phyloP scores from a whole-genome alignment of 2,797 vertebrate species.

The Notoglanidium macrostoma region DNA sequence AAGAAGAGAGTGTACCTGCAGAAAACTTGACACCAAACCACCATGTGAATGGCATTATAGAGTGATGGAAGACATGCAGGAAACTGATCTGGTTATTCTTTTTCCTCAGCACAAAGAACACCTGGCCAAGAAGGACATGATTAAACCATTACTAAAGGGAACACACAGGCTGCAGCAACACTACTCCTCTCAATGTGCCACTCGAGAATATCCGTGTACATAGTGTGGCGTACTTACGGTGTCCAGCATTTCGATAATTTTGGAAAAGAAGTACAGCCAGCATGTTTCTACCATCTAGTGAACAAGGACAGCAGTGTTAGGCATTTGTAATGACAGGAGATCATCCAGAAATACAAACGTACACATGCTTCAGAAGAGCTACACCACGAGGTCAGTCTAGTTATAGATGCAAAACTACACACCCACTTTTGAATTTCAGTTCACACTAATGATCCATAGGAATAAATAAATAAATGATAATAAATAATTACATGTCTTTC shows the following conservation, averaged over 20 bases:
- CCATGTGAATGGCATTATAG: slow-evolving; percentile 99
- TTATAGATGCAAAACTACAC: background rate
- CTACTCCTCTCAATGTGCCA: background rate
- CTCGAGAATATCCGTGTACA: background rate
- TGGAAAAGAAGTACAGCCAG: slow-evolving; percentile 97
- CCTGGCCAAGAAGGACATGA: slow-evolving; percentile 65
- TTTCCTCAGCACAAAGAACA: slow-evolving; percentile 97
- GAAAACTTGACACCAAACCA: slow-evolving; percentile 98
- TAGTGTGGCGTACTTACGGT: slow-evolving; percentile 82
- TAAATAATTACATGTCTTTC: slow-evolving; percentile 3
- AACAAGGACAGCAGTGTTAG: slow-evolving; percentile 44
- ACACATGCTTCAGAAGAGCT: background rate
- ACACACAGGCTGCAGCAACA: background rate
- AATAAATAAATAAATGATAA: background rate
- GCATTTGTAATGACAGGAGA: background rate
- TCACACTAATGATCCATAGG: background rate
- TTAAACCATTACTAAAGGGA: slow-evolving; percentile 23
- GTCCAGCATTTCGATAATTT: slow-evolving; percentile 95
- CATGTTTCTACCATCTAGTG: slow-evolving; percentile 90
- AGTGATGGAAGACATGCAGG: slow-evolving; percentile 96
- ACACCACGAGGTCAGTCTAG: background rate
- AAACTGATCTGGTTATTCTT: slow-evolving; percentile 95
- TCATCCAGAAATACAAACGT: background rate
- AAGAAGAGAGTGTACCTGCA: slow-evolving; percentile 77
- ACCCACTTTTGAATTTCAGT: background rate